Evolutionary conservation across 2,113 vertebrate species (phyloP).

Genomic region (Platichthys flesus): DNA sequence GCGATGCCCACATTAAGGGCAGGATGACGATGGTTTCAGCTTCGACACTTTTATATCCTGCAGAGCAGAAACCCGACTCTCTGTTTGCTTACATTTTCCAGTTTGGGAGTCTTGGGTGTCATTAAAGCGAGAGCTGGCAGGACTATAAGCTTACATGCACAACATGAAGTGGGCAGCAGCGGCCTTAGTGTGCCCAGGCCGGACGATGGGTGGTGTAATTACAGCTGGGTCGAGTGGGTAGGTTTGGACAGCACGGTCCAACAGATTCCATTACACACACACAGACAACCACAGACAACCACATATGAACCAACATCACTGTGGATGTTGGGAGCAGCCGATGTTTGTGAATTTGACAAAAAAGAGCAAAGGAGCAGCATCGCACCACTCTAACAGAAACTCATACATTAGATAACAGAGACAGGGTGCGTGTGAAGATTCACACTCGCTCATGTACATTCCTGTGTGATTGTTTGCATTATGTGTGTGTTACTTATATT

Average conservation of each 20-base stretch:
- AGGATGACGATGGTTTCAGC: background rate
- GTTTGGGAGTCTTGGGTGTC: conserved; percentile 84
- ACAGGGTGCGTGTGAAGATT: too few species aligned
- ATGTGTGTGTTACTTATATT: too few species aligned
- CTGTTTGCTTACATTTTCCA: conserved; percentile 78
- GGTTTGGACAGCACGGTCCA: conserved; percentile 86
- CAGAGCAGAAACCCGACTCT: conserved; percentile 76
- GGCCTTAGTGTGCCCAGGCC: conserved; percentile 83
- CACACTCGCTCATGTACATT: too few species aligned
- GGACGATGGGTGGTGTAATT: conserved; percentile 89
- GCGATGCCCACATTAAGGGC: conserved; percentile 4
- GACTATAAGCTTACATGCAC: conserved; percentile 64
- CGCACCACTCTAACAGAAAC: too few species aligned
- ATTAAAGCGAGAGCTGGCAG: conserved; percentile 83
- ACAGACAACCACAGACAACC: conserved; percentile 49
- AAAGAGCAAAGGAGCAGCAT: too few species aligned
- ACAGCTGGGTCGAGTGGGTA: conserved; percentile 86
- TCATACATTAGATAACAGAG: too few species aligned
- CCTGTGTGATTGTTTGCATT: too few species aligned
- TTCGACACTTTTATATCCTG: conserved; percentile 24
- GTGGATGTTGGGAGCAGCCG: conserved; percentile 14
- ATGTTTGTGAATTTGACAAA: too few species aligned
- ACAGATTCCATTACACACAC: conserved; percentile 88
- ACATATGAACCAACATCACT: background rate
- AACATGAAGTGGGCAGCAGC: conserved; percentile 84